Conservation (phyloP, 2,888 invertebrate genomes). For the Nomada fabriciana region DNA sequence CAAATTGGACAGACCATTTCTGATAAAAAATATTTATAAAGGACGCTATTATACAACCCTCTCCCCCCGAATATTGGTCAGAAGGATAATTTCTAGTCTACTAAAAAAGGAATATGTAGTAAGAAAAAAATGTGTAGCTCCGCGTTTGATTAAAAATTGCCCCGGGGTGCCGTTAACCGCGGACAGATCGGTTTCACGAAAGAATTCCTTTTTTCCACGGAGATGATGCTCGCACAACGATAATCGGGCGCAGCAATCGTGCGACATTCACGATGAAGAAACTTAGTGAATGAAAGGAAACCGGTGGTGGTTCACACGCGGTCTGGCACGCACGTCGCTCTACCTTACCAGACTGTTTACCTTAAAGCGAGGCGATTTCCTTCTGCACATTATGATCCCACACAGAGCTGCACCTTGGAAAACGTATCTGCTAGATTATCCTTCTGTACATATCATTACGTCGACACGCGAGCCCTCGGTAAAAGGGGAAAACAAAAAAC, state of each 20-base stretch:
- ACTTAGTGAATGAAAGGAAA: conserved; percentile 81
- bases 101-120: too few relatives aligned
- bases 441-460: conserved; percentile 65
- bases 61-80: too few relatives aligned
- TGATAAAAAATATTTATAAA: too few relatives aligned
- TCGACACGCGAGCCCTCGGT: conserved; percentile 63
- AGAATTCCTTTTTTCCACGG: conserved; percentile 55
- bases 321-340: conserved; percentile 58
- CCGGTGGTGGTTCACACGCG: conserved; percentile 81
- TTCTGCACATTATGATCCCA: conserved; percentile 79
- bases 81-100: too few relatives aligned
- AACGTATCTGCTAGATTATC: conserved; percentile 68
- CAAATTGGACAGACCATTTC: too few relatives aligned
- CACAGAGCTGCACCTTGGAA: conserved; percentile 61
- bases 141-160: conserved; percentile 8
- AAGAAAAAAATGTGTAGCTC: too few relatives aligned
- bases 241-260: conserved; percentile 78
- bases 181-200: conserved; percentile 36
- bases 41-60: too few relatives aligned
- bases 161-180: conserved; percentile 34
- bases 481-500: conserved; percentile 1
- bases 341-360: conserved; percentile 74
- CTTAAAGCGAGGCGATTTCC: conserved; percentile 80
- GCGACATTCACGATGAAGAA: conserved; percentile 81
- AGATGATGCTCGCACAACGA: conserved; percentile 62